phyloP scores from a whole-genome alignment of 2,888 invertebrate genomes.

The Lymantria dispar region DNA sequence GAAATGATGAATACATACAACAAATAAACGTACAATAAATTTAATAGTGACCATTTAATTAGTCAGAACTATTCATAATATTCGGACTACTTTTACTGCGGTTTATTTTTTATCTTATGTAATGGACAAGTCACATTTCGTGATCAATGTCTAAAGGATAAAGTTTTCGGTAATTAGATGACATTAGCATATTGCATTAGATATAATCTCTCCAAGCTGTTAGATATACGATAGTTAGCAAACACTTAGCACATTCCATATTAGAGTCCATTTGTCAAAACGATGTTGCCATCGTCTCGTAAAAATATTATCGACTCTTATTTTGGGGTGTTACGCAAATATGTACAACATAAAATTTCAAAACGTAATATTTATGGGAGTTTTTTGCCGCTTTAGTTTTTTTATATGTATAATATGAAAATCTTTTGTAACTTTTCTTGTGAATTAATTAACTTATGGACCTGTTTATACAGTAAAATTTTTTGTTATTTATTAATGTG shows the following conservation, averaged over 20 bases:
- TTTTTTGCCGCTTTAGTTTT: no score
- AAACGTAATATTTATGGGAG: conserved; percentile 14
- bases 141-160: conserved; percentile 74
- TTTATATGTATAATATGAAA: no score
- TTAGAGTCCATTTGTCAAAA: conserved; percentile 25
- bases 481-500: no score
- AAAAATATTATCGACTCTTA: conserved; percentile 16
- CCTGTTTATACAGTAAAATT: no score
- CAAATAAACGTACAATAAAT: conserved; percentile 19
- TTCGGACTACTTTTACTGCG: conserved; percentile 55
- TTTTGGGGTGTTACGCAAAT: conserved; percentile 14
- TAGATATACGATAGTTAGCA: conserved; percentile 25
- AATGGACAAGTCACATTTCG: conserved; percentile 62
- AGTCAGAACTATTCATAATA: conserved; percentile 41
- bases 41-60: conserved; percentile 25
- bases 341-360: conserved; percentile 9
- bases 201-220: conserved; percentile 29
- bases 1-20: no score
- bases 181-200: conserved; percentile 68
- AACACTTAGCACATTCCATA: conserved; percentile 24
- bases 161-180: conserved; percentile 70
- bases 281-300: conserved; percentile 18
- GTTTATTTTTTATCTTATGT: conserved; percentile 49
- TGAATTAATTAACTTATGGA: no score
- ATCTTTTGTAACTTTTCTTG: no score